Percentiles rank a stretch among this genome's conserved stretches.
These are phyloP conservation scores for Zophobas morio DNA, from an alignment of 1,140 invertebrate genomes.

Conservation along the genomic window DNA sequence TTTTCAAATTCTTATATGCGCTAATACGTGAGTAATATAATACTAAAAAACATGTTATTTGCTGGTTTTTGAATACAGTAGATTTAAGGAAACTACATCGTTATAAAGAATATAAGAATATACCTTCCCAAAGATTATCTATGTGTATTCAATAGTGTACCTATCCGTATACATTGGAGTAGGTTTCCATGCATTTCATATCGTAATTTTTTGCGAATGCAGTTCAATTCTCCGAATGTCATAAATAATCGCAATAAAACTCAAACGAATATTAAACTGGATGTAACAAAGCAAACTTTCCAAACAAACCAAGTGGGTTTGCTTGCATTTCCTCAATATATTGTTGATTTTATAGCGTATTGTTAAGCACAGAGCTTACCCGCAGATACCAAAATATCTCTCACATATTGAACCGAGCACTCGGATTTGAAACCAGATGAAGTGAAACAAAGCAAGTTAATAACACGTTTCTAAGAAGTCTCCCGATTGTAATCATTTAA, in stretches of 20 bases:
- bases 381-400: constrained; percentile 30
- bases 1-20: no score
- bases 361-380: constrained; percentile 38
- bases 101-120: no score
- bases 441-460: constrained; percentile 23
- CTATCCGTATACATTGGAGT: neutral
- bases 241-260: constrained; percentile 32
- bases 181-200: neutral
- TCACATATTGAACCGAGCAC: constrained; percentile 3
- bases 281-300: constrained; percentile 33
- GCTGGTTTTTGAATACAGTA: no score
- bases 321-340: constrained; percentile 41
- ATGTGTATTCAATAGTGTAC: neutral
- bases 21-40: no score
- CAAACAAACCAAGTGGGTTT: constrained; percentile 25
- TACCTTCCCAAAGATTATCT: neutral
- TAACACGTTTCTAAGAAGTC: neutral
- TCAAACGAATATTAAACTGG: constrained; percentile 34
- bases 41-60: no score
- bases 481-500: constrained; percentile 22
- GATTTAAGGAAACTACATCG: no score
- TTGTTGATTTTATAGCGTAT: constrained; percentile 40
- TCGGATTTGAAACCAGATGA: neutral
- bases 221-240: neutral
- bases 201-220: constrained; percentile 1